Base-by-base conservation (phyloP, 2,113 vertebrate species). In the Pongo abelii region DNA sequence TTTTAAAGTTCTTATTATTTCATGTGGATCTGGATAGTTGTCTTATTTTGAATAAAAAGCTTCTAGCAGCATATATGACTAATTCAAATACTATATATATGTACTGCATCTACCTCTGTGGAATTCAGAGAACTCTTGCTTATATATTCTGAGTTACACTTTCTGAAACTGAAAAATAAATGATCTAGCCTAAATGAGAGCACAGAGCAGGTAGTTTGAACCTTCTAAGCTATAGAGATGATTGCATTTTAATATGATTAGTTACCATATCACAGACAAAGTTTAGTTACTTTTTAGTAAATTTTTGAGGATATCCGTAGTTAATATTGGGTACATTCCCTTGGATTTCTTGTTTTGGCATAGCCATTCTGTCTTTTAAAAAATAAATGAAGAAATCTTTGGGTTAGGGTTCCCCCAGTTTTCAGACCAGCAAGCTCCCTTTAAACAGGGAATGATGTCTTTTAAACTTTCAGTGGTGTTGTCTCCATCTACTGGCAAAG, bases 401-500 rank as follows among this genome's bases (percentile, higher is more conserved):
- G 92, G 94, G 81, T 80, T 86, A 96, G 91, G 94, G 86, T 85
- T 96, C 94, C 84, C 97, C 79, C 81, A 96, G 94, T 95, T 97
- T 98, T 97, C 97, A 95, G 57, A 89, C 97, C 92, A 97, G 95
- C 59, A 35, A 91, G 93, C 94, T 97, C 96, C 97, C 96, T 97
- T 93, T 98, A 98, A 98, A 98, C 98, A 98, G 98, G 98, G 98
- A 98, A 96, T 96, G 96, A 94, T 98, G 98, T 96, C 96, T 98
- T 97, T 98, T 95, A 97, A 98, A 97, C 97, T 98, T 98, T 98
- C 97, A 97, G 97, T 98, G 98, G 97, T 98, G 96, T 97, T 98
- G 98, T 98, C 97, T 98, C 98, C 95, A 98, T 97, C 97, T 97
- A 97, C 97, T 98, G 97, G 97, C 98, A 98, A 77, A 96, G 97